Conservation (phyloP, 2,888 invertebrate genomes). For the Lamproptera curius region DNA sequence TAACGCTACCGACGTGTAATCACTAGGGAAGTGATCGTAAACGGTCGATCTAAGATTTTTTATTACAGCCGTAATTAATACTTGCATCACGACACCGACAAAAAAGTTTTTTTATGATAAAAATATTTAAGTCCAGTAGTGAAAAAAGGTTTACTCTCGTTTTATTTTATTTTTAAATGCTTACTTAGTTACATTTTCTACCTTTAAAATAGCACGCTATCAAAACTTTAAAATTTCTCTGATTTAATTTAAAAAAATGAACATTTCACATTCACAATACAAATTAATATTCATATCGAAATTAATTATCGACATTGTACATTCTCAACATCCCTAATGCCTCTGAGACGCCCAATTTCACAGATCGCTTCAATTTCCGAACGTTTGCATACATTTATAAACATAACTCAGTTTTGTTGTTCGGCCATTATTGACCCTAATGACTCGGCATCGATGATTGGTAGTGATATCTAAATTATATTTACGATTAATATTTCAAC, state of each 20-base stretch:
- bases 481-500: slow-evolving; percentile 34
- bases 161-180: no score
- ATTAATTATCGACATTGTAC: slow-evolving; percentile 4
- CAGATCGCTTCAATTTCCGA: slow-evolving; percentile 17
- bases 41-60: neutral
- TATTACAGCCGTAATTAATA: neutral
- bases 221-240: no score
- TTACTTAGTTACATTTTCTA: no score
- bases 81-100: neutral
- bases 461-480: slow-evolving; percentile 30
- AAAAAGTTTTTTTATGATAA: slow-evolving; percentile 9
- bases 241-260: no score
- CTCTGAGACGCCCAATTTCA: slow-evolving; percentile 4
- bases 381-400: slow-evolving; percentile 25
- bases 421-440: slow-evolving; percentile 27
- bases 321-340: slow-evolving; percentile 3
- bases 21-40: slow-evolving; percentile 13
- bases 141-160: no score
- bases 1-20: slow-evolving; percentile 24
- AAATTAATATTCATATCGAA: no score
- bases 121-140: no score
- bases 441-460: slow-evolving; percentile 26
- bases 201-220: no score
- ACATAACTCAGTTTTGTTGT: slow-evolving; percentile 25
- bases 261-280: no score